Evolutionary conservation across 2,888 invertebrate genomes (phyloP).

Genomic region (Podotricha telesiphe): DNA sequence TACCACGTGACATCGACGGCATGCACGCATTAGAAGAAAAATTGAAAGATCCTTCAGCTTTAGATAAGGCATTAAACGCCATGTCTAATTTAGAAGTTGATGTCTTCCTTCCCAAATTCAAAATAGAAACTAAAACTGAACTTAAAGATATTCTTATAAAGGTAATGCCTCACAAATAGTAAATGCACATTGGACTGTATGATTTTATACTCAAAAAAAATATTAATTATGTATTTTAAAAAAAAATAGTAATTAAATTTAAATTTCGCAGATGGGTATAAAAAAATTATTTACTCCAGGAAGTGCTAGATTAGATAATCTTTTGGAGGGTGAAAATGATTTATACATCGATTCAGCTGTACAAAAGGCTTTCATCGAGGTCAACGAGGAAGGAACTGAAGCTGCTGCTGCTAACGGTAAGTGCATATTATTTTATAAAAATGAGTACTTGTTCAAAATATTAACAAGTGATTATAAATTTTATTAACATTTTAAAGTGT

Average conservation of each 20-base stretch:
- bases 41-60: conserved; percentile 71
- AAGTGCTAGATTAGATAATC: conserved; percentile 62
- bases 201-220: neutral
- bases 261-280: conserved; percentile 47
- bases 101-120: conserved; percentile 90
- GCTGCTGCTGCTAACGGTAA: conserved; percentile 92
- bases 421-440: conserved; percentile 45
- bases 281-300: conserved; percentile 53
- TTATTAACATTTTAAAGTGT: too few species aligned
- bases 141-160: conserved; percentile 83
- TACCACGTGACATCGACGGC: conserved; percentile 88
- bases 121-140: conserved; percentile 88
- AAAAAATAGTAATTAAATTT: neutral
- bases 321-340: conserved; percentile 34
- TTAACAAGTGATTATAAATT: neutral
- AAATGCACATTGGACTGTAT: neutral
- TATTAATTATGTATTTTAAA: neutral
- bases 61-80: conserved; percentile 66
- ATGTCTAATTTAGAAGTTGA: conserved; percentile 80
- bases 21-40: conserved; percentile 84
- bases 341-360: conserved; percentile 86
- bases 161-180: conserved; percentile 67
- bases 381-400: conserved; percentile 94
- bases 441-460: neutral
- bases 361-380: conserved; percentile 93